Percentiles rank a stretch among this genome's conserved stretches.
These are phyloP conservation scores for Eulithis prunata DNA, from an alignment of 2,888 invertebrate species.

Conservation along the genomic window DNA sequence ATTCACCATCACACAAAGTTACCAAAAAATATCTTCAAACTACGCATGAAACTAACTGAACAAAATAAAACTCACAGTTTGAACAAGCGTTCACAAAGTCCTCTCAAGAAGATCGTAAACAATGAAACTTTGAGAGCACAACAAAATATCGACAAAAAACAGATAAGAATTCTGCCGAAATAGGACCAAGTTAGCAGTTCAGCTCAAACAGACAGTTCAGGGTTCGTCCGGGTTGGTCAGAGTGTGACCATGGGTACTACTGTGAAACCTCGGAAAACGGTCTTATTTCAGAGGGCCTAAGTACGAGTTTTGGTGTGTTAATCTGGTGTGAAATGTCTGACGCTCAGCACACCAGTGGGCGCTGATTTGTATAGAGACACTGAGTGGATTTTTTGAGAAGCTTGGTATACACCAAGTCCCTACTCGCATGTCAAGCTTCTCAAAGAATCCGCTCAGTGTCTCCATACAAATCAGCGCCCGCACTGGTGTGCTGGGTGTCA, in stretches of 20 bases:
- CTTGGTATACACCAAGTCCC: no score
- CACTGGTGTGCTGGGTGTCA: no score
- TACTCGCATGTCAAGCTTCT: no score
- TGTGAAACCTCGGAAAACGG: constrained; percentile 7
- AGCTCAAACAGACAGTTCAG: constrained; percentile 10
- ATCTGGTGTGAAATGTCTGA: no score
- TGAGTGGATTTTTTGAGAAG: no score
- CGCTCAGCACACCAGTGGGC: no score
- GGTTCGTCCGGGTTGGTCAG: constrained; percentile 30
- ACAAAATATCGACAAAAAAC: constrained; percentile 25
- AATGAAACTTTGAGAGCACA: constrained; percentile 21
- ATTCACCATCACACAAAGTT: no score
- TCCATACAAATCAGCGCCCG: no score
- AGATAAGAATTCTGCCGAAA: constrained; percentile 27
- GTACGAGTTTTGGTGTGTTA: no score
- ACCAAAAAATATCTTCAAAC: not conserved
- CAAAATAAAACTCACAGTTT: constrained; percentile 16
- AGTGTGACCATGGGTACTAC: constrained; percentile 30
- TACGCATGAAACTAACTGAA: not conserved
- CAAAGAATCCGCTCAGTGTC: no score
- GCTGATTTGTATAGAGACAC: no score
- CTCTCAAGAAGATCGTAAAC: constrained; percentile 21
- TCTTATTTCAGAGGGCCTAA: no score
- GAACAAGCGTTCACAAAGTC: constrained; percentile 18
- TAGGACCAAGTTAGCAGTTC: constrained; percentile 24